Evolutionary conservation across 92 coral and sea anemone species (phyloP).

Genomic region (Zoanthus solanderi): DNA sequence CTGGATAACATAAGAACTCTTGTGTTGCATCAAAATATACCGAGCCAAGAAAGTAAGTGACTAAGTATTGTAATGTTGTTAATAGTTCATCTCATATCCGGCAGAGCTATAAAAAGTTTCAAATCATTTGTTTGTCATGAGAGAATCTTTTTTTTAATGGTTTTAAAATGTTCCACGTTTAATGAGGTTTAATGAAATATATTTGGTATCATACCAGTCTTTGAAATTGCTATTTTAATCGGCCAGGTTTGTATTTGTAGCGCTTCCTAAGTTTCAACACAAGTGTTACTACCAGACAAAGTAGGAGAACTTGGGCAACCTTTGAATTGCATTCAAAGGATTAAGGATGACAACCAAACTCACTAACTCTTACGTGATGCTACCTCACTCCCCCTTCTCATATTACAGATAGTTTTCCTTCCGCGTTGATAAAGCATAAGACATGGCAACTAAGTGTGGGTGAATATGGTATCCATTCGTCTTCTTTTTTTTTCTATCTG

Average conservation of each 20-base stretch:
- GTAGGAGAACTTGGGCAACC: neutral
- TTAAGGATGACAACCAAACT: neutral
- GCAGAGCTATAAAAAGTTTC: neutral
- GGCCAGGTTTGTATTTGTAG: neutral
- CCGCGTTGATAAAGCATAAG: neutral
- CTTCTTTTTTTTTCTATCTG: neutral
- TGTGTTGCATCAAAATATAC: constrained; percentile 64
- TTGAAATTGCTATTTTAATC: neutral
- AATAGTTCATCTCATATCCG: neutral
- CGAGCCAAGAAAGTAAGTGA: constrained; percentile 64
- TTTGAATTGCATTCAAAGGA: neutral
- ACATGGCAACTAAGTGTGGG: neutral
- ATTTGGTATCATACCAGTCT: neutral
- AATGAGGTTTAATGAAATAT: neutral
- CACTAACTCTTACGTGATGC: neutral
- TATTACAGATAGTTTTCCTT: neutral
- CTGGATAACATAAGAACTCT: constrained; percentile 65
- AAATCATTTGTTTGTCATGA: no score
- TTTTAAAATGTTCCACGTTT: neutral
- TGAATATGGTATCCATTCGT: neutral
- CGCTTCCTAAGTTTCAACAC: neutral
- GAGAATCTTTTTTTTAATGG: no score
- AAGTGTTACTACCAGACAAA: neutral
- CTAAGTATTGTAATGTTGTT: neutral
- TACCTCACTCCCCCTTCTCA: neutral